Percentiles rank a stretch among this genome's conserved stretches.
Evolutionary conservation across 92 coral and sea anemone species (phyloP).

Genomic region (Paramuricea clavata): DNA sequence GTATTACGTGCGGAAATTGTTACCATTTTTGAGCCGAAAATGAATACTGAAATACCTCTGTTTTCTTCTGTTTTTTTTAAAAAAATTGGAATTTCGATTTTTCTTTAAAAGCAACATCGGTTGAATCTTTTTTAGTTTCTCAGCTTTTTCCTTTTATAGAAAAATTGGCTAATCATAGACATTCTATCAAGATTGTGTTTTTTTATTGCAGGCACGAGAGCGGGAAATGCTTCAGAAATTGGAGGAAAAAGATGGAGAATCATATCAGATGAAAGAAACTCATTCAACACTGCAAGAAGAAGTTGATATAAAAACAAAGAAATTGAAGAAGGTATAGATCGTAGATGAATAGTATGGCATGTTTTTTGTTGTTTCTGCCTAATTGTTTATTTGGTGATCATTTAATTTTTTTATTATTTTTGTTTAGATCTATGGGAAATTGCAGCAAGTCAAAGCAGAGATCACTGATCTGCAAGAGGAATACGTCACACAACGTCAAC

Average conservation of each 20-base stretch:
- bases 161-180: background rate
- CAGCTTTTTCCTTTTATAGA: no score
- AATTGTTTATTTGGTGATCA: background rate
- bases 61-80: no score
- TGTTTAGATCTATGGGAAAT: conserved; percentile 83
- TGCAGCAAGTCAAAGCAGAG: conserved; percentile 92
- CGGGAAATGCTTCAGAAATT: conserved; percentile 98
- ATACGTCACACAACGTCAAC: conserved; percentile 87
- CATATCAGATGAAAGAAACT: conserved; percentile 89
- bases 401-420: background rate
- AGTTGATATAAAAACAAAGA: conserved; percentile 94
- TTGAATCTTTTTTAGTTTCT: no score
- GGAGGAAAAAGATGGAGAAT: conserved; percentile 93
- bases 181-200: background rate
- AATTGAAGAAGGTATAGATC: conserved; percentile 83
- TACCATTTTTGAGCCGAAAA: no score
- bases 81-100: no score
- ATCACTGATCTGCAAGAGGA: conserved; percentile 93
- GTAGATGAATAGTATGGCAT: background rate
- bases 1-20: no score
- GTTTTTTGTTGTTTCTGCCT: background rate
- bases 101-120: no score
- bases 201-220: conserved; percentile 79
- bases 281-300: conserved; percentile 93
- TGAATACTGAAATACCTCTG: no score